Evolutionary conservation across 2,888 invertebrate genomes (phyloP), one percentile per base, ranked within the genome.

Genomic region (Lycaena phlaeas): DNA sequence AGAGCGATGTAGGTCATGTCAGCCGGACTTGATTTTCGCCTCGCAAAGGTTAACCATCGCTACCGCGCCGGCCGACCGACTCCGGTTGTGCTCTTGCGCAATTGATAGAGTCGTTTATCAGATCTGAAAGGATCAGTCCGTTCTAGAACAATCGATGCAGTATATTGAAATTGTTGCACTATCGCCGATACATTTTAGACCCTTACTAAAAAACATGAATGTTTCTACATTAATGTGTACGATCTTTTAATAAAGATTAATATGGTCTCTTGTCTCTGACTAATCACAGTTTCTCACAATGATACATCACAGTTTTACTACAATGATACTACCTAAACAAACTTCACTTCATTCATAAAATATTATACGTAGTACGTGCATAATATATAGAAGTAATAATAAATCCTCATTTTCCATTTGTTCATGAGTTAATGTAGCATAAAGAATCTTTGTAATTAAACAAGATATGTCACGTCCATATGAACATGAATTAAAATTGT

Each of bases 21-120:
- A 72, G 76, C 76, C 82, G 82, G 82, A 81, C 74, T 76, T 72
- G 70, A 72, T 76, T 78, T 75, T 74, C 72, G 77, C 75, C 64
- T 64, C 66, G 70, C 65, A 81, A 79, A 82, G 82, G 82, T 81
- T 81, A 74, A 67, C 68, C 62, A 56, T 60, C 61, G 61, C 56
- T 59, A 62, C 57, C 49, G 59, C 59, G 53, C 26, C n/a, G n/a
- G 40, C 60, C 49, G 50, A 53, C 61, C n/a, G 61, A 69, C 69
- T 75, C 79, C 77, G 77, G 79, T 75, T 76, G 49, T 48, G 58
- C 55, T 58, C 59, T 81, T 81, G 71, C 77, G 73, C 78, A 79
- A 81, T 59, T 64, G 61, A 71, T 71, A 71, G 65, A 68, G 68
- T 68, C 63, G 61, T 74, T 68, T 73, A 74, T 73, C 72, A 68